Percentiles rank a stretch among this genome's conserved stretches.
phyloP scores from a whole-genome alignment of 2,888 invertebrate genomes.

The Gandaritis pyraliata region DNA sequence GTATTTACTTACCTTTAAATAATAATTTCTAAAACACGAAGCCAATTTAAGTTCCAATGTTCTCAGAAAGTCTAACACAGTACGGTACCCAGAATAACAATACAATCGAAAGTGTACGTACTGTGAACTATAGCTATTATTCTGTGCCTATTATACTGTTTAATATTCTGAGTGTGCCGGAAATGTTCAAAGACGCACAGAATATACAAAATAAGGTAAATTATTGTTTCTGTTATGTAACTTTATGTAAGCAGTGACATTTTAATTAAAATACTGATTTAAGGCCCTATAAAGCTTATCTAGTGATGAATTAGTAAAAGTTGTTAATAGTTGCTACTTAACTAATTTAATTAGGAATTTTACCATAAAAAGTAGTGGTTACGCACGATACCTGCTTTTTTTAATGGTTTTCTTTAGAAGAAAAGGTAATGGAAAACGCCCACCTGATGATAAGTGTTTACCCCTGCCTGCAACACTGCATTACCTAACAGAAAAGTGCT shows the following conservation, averaged over 20 bases:
- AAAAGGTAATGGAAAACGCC: no score
- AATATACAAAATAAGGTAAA: conserved; percentile 21
- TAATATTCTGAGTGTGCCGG: conserved; percentile 27
- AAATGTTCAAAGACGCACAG: conserved; percentile 18
- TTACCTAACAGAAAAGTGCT: no score
- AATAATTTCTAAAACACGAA: conserved; percentile 21
- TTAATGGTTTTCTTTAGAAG: no score
- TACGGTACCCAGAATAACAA: conserved; percentile 58
- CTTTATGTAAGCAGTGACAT: conserved; percentile 15
- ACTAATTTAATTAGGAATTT: no score
- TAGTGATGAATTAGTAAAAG: no score
- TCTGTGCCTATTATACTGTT: conserved; percentile 18
- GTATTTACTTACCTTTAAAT: neutral
- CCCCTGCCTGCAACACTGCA: no score
- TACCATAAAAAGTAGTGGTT: no score
- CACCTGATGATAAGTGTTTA: no score
- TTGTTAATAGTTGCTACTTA: no score
- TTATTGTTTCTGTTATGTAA: conserved; percentile 8
- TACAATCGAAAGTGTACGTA: conserved; percentile 62
- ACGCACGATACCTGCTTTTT: no score
- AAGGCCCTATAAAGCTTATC: no score
- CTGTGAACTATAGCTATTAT: conserved; percentile 48
- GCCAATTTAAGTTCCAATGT: conserved; percentile 24
- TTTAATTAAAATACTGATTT: no score
- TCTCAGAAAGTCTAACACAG: conserved; percentile 27